A percentile compares a stretch with the other conserved stretches of the same genome.
These are phyloP conservation scores for Lethrus apterus DNA, from an alignment of 1,140 invertebrate species.

Conservation along the genomic window DNA sequence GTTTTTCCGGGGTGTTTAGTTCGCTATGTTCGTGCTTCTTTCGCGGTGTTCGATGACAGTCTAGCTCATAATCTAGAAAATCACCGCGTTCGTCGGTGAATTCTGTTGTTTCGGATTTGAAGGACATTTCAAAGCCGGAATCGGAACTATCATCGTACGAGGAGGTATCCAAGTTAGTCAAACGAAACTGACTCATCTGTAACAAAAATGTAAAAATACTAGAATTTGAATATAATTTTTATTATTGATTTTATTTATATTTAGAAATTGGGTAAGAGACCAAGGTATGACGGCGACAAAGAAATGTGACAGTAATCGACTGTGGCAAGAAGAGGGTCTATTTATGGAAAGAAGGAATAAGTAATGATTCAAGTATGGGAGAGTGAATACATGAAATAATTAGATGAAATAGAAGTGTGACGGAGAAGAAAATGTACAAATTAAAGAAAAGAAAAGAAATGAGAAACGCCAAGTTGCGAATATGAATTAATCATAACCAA, in stretches of 20 bases:
- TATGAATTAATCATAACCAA: no score
- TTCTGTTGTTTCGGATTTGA: constrained; percentile 38
- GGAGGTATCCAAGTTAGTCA: constrained; percentile 13
- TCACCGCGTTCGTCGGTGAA: constrained; percentile 31
- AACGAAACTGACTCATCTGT: constrained; percentile 7
- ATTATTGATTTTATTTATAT: not conserved
- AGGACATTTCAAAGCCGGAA: constrained; percentile 40
- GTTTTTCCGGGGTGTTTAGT: constrained; percentile 23
- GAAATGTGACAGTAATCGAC: no score
- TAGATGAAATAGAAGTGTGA: no score
- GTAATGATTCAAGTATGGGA: no score
- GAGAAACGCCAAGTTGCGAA: no score
- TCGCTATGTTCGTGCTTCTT: constrained; percentile 6
- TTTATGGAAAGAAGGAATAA: no score
- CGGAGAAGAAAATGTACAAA: no score
- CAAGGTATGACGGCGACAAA: no score
- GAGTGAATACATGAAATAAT: no score
- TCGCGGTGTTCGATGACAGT: constrained; percentile 1
- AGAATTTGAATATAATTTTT: not conserved
- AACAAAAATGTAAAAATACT: not conserved
- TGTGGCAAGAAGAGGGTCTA: no score
- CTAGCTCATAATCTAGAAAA: constrained; percentile 31
- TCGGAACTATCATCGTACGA: constrained; percentile 39
- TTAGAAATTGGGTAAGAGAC: no score
- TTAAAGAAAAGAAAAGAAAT: no score